These are phyloP conservation scores for Coluber constrictor DNA, from an alignment of 2,797 vertebrate species.

Conservation along the genomic window DNA sequence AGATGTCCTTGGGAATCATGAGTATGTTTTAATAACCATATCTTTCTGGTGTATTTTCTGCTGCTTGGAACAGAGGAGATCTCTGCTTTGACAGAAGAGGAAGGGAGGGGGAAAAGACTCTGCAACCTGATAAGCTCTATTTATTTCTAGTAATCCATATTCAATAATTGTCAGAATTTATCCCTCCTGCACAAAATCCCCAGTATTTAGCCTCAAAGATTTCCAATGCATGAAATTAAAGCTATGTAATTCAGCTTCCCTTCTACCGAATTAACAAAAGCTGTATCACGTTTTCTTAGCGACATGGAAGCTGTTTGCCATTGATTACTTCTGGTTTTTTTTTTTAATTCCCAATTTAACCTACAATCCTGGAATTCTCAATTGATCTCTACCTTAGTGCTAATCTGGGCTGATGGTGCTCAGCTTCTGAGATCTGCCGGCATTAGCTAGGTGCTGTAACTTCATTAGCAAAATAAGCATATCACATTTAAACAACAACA, in stretches of 20 bases:
- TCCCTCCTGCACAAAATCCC: background rate
- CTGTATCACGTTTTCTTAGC: background rate
- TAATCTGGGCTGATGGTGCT: background rate
- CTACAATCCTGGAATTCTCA: background rate
- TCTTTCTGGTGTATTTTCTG: background rate
- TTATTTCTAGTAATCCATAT: background rate
- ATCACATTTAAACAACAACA: background rate
- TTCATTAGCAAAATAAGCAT: background rate
- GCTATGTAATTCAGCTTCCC: constrained; percentile 11
- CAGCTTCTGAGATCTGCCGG: background rate
- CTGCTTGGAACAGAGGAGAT: background rate
- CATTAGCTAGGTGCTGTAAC: background rate
- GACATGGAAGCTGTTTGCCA: background rate
- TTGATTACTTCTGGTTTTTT: background rate
- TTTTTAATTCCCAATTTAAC: background rate
- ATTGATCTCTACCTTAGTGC: background rate
- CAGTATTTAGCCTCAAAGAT: background rate
- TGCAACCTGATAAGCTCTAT: background rate
- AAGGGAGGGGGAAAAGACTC: background rate
- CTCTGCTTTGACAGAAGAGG: background rate
- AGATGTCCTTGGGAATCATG: background rate
- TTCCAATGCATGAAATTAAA: constrained; percentile 39
- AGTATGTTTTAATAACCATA: background rate
- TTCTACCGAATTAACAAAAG: constrained; percentile 9
- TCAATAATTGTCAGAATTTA: background rate